These are phyloP conservation scores for Nansenia antarctica DNA, from an alignment of 2,113 vertebrate species.

Conservation along the genomic window DNA sequence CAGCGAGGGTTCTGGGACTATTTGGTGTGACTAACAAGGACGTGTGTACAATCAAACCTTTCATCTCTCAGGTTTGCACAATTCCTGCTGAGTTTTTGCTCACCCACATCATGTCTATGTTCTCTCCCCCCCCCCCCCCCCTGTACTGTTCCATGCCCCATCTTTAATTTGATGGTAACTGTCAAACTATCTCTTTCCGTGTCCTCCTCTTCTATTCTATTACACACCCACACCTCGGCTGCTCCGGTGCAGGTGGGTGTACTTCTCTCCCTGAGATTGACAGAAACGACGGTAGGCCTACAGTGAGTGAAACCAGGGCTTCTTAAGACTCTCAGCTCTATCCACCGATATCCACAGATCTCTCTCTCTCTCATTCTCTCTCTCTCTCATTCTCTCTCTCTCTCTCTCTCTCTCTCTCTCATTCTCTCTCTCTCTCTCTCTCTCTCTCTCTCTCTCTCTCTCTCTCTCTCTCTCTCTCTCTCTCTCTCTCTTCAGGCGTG, in stretches of 20 bases:
- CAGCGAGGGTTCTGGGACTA: too few relatives aligned
- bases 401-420: background rate
- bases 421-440: constrained; percentile 6
- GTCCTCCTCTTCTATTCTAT: constrained; percentile 29
- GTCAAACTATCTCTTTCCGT: constrained; percentile 34
- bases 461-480: background rate
- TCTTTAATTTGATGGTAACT: constrained; percentile 19
- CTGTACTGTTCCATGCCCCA: constrained; percentile 10
- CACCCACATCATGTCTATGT: constrained; percentile 6
- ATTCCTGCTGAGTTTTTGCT: background rate
- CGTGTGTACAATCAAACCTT: background rate
- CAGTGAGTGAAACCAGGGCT: constrained; percentile 19
- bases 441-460: background rate
- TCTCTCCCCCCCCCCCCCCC: constrained; percentile 10
- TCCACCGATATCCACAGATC: background rate
- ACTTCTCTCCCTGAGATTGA: constrained; percentile 29
- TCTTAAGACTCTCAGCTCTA: background rate
- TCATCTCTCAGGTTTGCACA: background rate
- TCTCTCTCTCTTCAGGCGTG: constrained; percentile 54
- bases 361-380: constrained; percentile 3
- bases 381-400: background rate
- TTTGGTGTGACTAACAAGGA: too few relatives aligned
- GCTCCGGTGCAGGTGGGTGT: background rate
- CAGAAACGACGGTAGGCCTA: constrained; percentile 44
- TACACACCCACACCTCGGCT: constrained; percentile 10